These are phyloP conservation scores for Cepaea hortensis DNA, from an alignment of 2,888 invertebrate species.

Conservation along the genomic window DNA sequence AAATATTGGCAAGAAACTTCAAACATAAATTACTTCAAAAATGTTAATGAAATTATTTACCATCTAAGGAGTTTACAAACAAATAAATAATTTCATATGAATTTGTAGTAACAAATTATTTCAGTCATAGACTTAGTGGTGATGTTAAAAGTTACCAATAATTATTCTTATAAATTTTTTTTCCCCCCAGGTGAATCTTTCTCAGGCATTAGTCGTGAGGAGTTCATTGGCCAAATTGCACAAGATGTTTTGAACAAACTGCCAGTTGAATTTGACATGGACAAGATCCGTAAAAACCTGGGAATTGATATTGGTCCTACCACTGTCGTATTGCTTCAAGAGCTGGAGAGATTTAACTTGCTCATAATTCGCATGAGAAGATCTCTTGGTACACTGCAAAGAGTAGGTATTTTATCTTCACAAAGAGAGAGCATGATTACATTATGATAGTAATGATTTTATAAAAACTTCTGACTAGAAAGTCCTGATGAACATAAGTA, in stretches of 20 bases:
- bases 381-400: constrained; percentile 83
- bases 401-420: constrained; percentile 61
- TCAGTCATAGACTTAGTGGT: no score
- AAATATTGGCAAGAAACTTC: no score
- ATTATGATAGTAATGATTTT: no score
- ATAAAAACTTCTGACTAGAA: no score
- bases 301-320: constrained; percentile 89
- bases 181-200: constrained; percentile 79
- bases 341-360: constrained; percentile 90
- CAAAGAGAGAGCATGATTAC: not conserved
- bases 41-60: no score
- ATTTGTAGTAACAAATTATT: no score
- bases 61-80: no score
- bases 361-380: constrained; percentile 84
- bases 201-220: constrained; percentile 88
- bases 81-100: no score
- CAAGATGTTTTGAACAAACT: constrained; percentile 86
- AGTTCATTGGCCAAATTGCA: constrained; percentile 87
- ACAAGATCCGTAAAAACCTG: constrained; percentile 87
- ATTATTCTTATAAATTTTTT: not conserved
- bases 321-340: constrained; percentile 89
- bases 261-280: constrained; percentile 86
- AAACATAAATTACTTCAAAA: no score
- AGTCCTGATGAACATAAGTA: no score
- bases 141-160: not conserved